Percentiles rank a stretch among this genome's conserved stretches.
These are phyloP conservation scores for Sphaerophoria rueppellii DNA, from an alignment of 2,888 invertebrate species.

Conservation along the genomic window DNA sequence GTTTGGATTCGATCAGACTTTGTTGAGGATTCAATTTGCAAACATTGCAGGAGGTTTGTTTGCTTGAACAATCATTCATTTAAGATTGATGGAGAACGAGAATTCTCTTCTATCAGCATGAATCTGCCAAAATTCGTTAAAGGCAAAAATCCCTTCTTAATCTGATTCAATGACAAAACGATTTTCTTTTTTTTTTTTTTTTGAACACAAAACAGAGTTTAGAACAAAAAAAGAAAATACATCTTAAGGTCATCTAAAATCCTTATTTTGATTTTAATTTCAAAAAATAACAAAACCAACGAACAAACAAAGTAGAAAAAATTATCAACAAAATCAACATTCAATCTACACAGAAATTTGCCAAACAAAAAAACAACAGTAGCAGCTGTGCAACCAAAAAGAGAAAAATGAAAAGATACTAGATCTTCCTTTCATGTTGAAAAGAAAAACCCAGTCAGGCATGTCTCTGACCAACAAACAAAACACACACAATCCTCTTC, in stretches of 20 bases:
- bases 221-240: background rate
- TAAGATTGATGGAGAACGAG: no score
- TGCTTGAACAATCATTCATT: no score
- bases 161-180: no score
- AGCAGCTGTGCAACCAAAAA: constrained; percentile 47
- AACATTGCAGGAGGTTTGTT: background rate
- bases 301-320: constrained; percentile 1
- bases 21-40: constrained; percentile 61
- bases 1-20: constrained; percentile 25
- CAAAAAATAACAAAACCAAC: constrained; percentile 50
- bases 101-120: no score
- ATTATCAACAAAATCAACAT: constrained; percentile 55
- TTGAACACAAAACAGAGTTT: no score
- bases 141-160: no score
- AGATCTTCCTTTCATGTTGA: background rate
- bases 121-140: no score
- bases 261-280: constrained; percentile 58
- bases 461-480: constrained; percentile 9
- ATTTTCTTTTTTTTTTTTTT: no score
- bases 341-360: constrained; percentile 24
- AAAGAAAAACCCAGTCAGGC: constrained; percentile 27
- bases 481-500: constrained; percentile 50
- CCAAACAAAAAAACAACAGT: constrained; percentile 38
- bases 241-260: constrained; percentile 19
- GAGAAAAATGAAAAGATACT: background rate